These are phyloP conservation scores for Zosterops pallidus DNA, from an alignment of 2,113 vertebrate genomes.

Conservation along the genomic window DNA sequence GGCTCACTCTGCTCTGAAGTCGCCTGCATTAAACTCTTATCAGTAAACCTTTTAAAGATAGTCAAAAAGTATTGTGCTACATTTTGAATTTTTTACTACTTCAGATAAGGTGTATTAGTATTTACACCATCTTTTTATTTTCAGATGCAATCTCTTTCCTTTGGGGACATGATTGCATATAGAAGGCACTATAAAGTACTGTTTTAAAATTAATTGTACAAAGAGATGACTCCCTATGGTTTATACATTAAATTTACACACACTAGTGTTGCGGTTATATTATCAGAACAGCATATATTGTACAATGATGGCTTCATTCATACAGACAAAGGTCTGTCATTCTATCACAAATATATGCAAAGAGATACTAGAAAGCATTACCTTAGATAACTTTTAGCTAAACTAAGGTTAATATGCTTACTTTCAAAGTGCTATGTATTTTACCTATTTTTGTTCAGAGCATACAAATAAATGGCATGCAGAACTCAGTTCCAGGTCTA, in stretches of 20 bases:
- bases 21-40: neutral
- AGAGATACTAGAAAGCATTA: constrained; percentile 22
- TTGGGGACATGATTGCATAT: neutral
- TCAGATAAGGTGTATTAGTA: neutral
- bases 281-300: constrained; percentile 25
- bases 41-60: neutral
- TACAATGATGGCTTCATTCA: constrained; percentile 35
- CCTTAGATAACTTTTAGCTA: neutral
- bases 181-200: neutral
- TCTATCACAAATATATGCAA: constrained; percentile 47
- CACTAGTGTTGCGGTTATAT: constrained; percentile 44
- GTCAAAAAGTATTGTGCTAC: neutral
- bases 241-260: constrained; percentile 30
- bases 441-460: neutral
- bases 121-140: neutral
- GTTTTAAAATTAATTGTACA: neutral
- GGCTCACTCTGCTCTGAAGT: neutral
- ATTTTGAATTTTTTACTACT: neutral
- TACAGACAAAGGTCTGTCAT: constrained; percentile 15
- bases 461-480: neutral
- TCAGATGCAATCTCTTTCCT: neutral
- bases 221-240: constrained; percentile 20
- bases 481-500: neutral
- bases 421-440: constrained; percentile 36
- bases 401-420: neutral